Evolutionary conservation across 2,888 invertebrate genomes (phyloP).

Genomic region (Cryptus viduatorius): DNA sequence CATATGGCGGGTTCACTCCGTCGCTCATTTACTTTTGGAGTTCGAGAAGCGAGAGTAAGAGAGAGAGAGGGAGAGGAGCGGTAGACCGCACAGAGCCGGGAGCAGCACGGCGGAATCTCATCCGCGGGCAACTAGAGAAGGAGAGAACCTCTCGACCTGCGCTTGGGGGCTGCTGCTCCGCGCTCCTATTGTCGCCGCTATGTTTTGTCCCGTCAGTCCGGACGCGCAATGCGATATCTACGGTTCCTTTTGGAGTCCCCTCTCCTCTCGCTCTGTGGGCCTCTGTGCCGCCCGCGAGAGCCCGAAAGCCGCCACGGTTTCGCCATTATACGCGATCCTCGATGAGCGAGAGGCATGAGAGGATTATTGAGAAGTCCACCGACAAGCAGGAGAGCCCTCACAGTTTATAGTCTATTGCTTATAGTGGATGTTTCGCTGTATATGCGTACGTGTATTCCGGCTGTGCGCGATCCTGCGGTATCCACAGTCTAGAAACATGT

Average conservation of each 20-base stretch:
- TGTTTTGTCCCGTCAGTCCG: constrained; percentile 85
- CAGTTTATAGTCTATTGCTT: constrained; percentile 15
- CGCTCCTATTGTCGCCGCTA: constrained; percentile 79
- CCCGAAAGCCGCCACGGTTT: constrained; percentile 55
- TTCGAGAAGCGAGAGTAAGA: constrained; percentile 15
- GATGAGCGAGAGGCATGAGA: constrained; percentile 47
- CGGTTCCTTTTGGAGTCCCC: constrained; percentile 80
- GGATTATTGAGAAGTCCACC: constrained; percentile 59
- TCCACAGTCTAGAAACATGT: constrained; percentile 29
- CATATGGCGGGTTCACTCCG: constrained; percentile 62
- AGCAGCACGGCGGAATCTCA: constrained; percentile 18
- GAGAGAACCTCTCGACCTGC: constrained; percentile 69
- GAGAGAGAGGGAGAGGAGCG: constrained; percentile 9
- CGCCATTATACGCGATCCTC: constrained; percentile 53
- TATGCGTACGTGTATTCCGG: background rate
- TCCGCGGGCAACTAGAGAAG: constrained; percentile 19
- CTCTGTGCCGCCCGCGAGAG: constrained; percentile 71
- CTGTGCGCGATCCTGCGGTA: constrained; percentile 5
- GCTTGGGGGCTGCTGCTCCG: constrained; percentile 59
- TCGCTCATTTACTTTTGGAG: constrained; percentile 17
- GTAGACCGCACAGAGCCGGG: constrained; percentile 14
- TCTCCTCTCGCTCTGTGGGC: constrained; percentile 41
- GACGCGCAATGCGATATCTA: constrained; percentile 84
- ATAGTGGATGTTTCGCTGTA: constrained; percentile 10
- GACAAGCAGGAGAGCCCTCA: constrained; percentile 7